Base-by-base conservation (phyloP, 2,888 invertebrate species). In the Leptogaster cylindrica region DNA sequence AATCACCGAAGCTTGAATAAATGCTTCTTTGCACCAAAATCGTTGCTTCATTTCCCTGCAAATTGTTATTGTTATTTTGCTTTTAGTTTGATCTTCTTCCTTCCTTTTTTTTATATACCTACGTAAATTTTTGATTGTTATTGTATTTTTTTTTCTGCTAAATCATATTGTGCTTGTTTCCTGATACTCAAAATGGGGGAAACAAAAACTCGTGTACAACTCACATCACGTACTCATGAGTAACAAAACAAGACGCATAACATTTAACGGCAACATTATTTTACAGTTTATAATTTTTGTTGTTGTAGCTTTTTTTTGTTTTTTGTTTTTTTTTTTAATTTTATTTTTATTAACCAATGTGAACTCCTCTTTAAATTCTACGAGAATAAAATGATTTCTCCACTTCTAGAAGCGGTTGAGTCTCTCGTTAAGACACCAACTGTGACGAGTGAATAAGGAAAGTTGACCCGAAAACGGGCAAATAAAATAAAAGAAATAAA, bases 221-320 rank as follows among this genome's bases (percentile, higher is more conserved):
- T n/a, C n/a, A n/a, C n/a, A n/a, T n/a, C n/a, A n/a, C n/a, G n/a
- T n/a, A n/a, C n/a, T n/a, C n/a, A n/a, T n/a, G n/a, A n/a, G n/a
- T n/a, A n/a, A n/a, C n/a, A n/a, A n/a, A n/a, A n/a, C n/a, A n/a
- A n/a, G n/a, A n/a, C n/a, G n/a, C 31, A 31, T 52, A 8, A 33
- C 33, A 31, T 27, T 52, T 52, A 52, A 52, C 52, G 33, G 52
- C 33, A 52, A 52, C 31, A 52, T 7, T 33, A 33, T 52, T 44
- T 52, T 52, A 52, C 52, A 52, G 52, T 52, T 31, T 52, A 52
- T 33, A n/a, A n/a, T n/a, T n/a, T n/a, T n/a, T n/a, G n/a, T n/a
- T n/a, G n/a, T n/a, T n/a, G n/a, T n/a, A n/a, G n/a, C n/a, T n/a
- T n/a, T n/a, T n/a, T n/a, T n/a, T n/a, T n/a, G n/a, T n/a, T n/a